phyloP scores from a whole-genome alignment of 2,797 vertebrate genomes.

The Scolopax rusticola region DNA sequence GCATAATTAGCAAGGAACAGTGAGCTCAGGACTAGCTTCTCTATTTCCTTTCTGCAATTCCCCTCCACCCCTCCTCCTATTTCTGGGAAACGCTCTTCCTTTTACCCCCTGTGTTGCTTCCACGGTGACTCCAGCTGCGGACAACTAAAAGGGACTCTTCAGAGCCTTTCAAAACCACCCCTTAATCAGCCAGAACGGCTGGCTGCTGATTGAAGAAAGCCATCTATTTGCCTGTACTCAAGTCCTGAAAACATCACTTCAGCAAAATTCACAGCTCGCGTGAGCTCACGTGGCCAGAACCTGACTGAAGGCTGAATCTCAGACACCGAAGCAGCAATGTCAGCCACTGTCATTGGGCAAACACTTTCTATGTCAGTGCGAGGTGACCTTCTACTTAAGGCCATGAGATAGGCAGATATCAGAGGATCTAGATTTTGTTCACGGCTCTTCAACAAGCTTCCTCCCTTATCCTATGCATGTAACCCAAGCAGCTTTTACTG shows the following conservation, averaged over 20 bases:
- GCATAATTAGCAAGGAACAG: constrained; percentile 16
- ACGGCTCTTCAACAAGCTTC: not conserved
- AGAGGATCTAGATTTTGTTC: not conserved
- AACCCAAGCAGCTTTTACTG: not conserved
- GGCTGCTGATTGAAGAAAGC: constrained; percentile 61
- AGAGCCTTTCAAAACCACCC: constrained; percentile 21
- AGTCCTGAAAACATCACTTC: constrained; percentile 33
- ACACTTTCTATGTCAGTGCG: not conserved
- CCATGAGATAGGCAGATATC: not conserved
- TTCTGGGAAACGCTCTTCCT: constrained; percentile 5
- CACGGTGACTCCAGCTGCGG: not conserved
- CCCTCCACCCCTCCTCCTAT: not conserved
- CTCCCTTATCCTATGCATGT: not conserved
- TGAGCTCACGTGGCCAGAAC: not conserved
- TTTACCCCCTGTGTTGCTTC: not conserved
- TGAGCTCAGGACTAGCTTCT: not conserved
- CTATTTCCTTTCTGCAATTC: constrained; percentile 24
- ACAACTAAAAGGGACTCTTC: constrained; percentile 50
- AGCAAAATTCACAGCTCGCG: constrained; percentile 19
- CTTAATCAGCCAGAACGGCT: constrained; percentile 40
- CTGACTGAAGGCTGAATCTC: not conserved
- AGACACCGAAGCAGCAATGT: not conserved
- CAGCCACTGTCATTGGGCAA: not conserved
- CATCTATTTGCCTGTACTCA: not conserved
- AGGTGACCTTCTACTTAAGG: not conserved